A percentile compares a stretch with the other conserved stretches of the same genome.
These are phyloP conservation scores for Steinernema khuongi DNA, from an alignment of 1,140 invertebrate genomes.

Conservation along the genomic window DNA sequence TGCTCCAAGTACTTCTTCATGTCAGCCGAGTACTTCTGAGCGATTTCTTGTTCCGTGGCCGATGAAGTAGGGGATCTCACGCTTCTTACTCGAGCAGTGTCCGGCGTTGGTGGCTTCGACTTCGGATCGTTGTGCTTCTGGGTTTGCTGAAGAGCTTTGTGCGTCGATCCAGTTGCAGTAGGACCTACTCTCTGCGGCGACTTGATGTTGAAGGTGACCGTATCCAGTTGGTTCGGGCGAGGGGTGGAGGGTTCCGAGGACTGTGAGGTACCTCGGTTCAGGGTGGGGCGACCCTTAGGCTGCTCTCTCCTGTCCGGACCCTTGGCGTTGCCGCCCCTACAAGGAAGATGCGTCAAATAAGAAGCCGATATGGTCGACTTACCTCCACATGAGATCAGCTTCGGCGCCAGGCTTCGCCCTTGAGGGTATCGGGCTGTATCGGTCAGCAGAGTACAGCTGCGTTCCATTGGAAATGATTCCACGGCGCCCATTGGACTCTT, in stretches of 20 bases:
- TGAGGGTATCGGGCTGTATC: neutral
- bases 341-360: no score
- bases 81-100: no score
- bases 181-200: neutral
- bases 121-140: neutral
- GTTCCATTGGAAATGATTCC: neutral
- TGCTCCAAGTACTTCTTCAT: neutral
- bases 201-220: neutral
- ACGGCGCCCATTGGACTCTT: neutral
- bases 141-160: no score
- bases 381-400: no score
- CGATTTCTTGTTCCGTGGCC: neutral
- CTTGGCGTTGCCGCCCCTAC: no score
- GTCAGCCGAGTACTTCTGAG: neutral
- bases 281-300: neutral
- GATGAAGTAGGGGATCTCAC: neutral
- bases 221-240: neutral
- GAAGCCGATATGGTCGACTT: no score
- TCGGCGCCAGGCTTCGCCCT: neutral
- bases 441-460: neutral
- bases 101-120: neutral
- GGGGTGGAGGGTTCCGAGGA: neutral
- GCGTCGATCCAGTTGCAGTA: no score
- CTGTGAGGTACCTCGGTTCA: neutral
- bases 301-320: neutral